A percentile compares a stretch with the other conserved stretches of the same genome.
phyloP scores from a whole-genome alignment of 2,113 vertebrate species.

The Carettochelys insculpta region DNA sequence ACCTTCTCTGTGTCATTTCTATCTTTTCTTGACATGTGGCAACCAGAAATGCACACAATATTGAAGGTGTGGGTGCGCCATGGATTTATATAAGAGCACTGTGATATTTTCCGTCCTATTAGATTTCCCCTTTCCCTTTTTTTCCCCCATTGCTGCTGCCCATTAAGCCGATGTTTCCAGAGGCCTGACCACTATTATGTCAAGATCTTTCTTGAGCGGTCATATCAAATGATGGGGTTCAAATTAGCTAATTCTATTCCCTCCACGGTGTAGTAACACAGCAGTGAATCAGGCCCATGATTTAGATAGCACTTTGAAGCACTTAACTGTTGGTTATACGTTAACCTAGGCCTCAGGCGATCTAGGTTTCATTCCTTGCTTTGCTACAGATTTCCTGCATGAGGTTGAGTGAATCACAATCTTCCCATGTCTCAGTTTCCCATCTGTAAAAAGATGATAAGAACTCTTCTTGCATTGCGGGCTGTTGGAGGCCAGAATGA shows the following conservation, averaged over 20 bases:
- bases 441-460: slow-evolving; percentile 28
- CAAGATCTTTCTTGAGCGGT: too few relatives aligned
- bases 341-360: neutral
- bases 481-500: slow-evolving; percentile 11
- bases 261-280: slow-evolving; percentile 20
- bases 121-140: neutral
- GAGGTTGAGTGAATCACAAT: neutral
- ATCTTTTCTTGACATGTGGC: neutral
- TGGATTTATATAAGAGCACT: neutral
- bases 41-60: neutral
- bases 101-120: neutral
- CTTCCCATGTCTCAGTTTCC: neutral
- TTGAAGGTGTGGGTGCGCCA: neutral
- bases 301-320: slow-evolving; percentile 3
- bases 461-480: neutral
- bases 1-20: neutral
- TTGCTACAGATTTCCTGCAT: slow-evolving; percentile 11
- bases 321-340: neutral
- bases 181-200: neutral
- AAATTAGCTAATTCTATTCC: neutral
- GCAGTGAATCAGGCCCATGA: neutral
- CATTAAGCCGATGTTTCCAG: neutral
- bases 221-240: neutral
- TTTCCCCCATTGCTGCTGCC: neutral
- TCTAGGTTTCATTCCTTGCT: neutral